A percentile compares a stretch with the other conserved stretches of the same genome.
Conservation (phyloP, 2,888 invertebrate species). For the Cistogaster globosa region DNA sequence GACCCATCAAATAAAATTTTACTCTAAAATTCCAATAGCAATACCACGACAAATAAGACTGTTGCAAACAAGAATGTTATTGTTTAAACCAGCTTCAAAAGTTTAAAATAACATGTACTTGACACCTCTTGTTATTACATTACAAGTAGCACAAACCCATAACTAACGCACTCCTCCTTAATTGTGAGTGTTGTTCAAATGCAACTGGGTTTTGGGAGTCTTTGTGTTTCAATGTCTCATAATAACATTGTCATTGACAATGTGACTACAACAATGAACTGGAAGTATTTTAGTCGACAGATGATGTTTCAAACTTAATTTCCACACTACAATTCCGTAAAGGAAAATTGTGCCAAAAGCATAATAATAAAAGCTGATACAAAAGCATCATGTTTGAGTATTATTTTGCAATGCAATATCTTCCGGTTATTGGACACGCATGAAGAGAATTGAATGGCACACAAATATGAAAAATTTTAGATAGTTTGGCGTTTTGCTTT, state of each 20-base stretch:
- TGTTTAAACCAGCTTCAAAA: background rate
- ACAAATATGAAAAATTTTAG: background rate
- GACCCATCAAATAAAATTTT: conserved; percentile 8
- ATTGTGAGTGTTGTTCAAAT: conserved; percentile 57
- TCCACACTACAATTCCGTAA: background rate
- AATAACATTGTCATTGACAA: conserved; percentile 25
- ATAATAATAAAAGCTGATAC: conserved; percentile 24
- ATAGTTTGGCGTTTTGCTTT: too few species aligned
- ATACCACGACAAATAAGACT: background rate
- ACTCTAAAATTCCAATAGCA: conserved; percentile 8
- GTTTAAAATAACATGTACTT: background rate
- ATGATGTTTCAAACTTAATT: background rate
- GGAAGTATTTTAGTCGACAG: background rate
- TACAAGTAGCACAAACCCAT: background rate
- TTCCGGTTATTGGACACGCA: conserved; percentile 1
- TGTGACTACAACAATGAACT: conserved; percentile 19
- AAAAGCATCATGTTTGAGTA: conserved; percentile 27
- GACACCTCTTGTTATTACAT: background rate
- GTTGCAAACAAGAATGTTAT: conserved; percentile 2
- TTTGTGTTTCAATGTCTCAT: conserved; percentile 6
- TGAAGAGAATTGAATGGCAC: background rate
- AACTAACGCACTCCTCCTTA: conserved; percentile 47
- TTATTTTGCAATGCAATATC: conserved; percentile 25
- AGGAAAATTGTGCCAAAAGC: conserved; percentile 39
- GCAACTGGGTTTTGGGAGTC: conserved; percentile 43